A percentile compares a stretch with the other conserved stretches of the same genome.
Evolutionary conservation across 1,140 invertebrate species (phyloP).

Genomic region (Sipha flava): DNA sequence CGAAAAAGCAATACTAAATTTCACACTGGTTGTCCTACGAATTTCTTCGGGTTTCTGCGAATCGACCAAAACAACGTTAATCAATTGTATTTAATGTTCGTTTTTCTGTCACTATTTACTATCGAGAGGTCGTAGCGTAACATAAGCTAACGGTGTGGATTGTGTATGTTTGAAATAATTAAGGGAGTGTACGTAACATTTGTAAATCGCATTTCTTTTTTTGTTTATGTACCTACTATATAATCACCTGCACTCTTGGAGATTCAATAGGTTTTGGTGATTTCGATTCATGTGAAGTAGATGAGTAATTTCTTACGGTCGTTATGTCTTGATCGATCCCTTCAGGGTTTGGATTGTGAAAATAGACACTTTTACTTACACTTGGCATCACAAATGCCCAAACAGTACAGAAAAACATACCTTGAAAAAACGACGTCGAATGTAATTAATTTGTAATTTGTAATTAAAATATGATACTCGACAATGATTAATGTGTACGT

Average conservation of each 20-base stretch:
- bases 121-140: no score
- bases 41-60: not conserved
- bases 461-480: no score
- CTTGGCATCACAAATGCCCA: constrained; percentile 68
- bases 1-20: not conserved
- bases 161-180: not conserved
- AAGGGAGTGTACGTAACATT: not conserved
- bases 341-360: not conserved
- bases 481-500: no score
- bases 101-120: no score
- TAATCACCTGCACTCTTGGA: no score
- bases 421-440: constrained; percentile 42
- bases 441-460: not conserved
- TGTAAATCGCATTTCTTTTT: not conserved
- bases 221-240: no score
- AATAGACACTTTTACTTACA: constrained; percentile 57
- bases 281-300: not conserved
- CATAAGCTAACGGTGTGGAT: not conserved
- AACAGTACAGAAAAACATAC: constrained; percentile 58
- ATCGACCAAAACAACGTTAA: no score
- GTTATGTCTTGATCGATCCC: not conserved
- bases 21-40: not conserved
- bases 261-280: not conserved
- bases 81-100: no score
- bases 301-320: not conserved